phyloP scores from a whole-genome alignment of 2,888 invertebrate species.

The Oithona nana region DNA sequence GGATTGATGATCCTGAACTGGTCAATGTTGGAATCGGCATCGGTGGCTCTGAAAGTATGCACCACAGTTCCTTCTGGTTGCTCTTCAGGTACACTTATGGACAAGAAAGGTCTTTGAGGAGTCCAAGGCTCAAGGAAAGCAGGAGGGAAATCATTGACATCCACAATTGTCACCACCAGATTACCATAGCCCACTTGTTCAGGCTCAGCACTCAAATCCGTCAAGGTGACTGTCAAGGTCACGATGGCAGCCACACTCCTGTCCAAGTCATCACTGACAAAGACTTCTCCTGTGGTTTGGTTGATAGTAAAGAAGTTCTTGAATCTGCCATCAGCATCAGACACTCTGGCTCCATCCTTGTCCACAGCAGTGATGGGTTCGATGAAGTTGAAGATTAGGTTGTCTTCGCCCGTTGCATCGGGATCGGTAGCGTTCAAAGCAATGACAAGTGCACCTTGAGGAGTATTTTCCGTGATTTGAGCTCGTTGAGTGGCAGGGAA shows the following conservation, averaged over 20 bases:
- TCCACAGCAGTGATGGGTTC: conserved; percentile 58
- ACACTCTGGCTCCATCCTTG: conserved; percentile 18
- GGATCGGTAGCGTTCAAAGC: conserved; percentile 55
- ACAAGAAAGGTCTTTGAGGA: conserved; percentile 40
- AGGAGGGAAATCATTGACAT: conserved; percentile 40
- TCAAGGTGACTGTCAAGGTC: conserved; percentile 48
- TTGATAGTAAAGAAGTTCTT: conserved; percentile 47
- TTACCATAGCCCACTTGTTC: conserved; percentile 35
- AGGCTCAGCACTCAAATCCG: conserved; percentile 56
- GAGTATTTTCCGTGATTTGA: conserved; percentile 58
- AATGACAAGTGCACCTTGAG: conserved; percentile 48
- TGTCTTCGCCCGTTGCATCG: conserved; percentile 48
- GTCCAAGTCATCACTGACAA: conserved; percentile 41
- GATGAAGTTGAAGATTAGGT: conserved; percentile 43
- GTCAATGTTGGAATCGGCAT: conserved; percentile 58
- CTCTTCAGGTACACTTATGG: conserved; percentile 53
- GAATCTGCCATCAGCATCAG: conserved; percentile 12
- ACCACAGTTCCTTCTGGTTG: conserved; percentile 58
- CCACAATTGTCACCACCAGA: conserved; percentile 39
- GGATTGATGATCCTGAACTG: conserved; percentile 42
- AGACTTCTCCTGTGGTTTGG: conserved; percentile 37
- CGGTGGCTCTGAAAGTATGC: conserved; percentile 53
- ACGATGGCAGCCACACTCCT: conserved; percentile 51
- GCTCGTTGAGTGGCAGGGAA: conserved; percentile 55
- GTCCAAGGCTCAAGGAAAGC: conserved; percentile 52